Conservation (phyloP, 2,888 invertebrate species). For the Brenthis hecate region DNA sequence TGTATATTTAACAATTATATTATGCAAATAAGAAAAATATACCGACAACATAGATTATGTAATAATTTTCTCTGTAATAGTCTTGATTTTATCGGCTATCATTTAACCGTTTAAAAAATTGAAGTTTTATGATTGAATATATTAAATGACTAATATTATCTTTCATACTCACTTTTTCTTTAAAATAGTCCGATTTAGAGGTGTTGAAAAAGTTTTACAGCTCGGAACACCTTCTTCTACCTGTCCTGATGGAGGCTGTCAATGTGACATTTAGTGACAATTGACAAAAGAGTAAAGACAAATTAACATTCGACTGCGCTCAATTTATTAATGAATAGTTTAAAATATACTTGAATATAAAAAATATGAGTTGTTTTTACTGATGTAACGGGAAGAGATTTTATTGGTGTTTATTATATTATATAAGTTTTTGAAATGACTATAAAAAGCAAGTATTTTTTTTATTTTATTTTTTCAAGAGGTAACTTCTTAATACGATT, state of each 20-base stretch:
- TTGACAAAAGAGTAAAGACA: background rate
- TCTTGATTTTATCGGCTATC: background rate
- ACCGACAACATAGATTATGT: conserved; percentile 42
- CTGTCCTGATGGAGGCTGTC: conserved; percentile 17
- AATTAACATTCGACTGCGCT: background rate
- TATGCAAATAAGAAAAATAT: conserved; percentile 9
- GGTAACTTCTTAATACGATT: no score
- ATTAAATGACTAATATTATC: no score
- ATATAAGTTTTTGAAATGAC: no score
- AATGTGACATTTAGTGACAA: conserved; percentile 12
- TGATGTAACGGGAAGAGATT: no score
- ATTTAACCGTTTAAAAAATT: no score
- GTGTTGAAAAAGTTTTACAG: conserved; percentile 11
- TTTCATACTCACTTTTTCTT: conserved; percentile 15
- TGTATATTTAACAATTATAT: background rate
- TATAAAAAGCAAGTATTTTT: no score
- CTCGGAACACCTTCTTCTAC: conserved; percentile 6
- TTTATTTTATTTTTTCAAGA: no score
- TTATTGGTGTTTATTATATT: no score
- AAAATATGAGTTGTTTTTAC: no score
- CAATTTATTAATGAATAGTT: background rate
- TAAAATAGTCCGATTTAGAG: conserved; percentile 1
- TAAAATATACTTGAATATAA: no score
- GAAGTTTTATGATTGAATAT: no score
- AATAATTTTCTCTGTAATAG: conserved; percentile 32